Evolutionary conservation across 2,888 invertebrate species (phyloP).

Genomic region (Polyploca ridens): DNA sequence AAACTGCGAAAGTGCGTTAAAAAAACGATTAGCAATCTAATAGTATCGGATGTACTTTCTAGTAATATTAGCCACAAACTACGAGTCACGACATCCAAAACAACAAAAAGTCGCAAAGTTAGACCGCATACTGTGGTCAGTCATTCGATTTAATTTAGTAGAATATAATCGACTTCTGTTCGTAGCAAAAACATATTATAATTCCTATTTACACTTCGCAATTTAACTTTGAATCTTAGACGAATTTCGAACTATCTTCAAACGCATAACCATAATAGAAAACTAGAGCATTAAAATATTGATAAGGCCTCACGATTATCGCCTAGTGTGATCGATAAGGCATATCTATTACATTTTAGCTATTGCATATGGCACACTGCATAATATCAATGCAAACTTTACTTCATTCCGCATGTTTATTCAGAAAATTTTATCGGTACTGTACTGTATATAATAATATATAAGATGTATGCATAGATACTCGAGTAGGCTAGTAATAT

Average conservation of each 20-base stretch:
- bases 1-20: too few species aligned
- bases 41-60: too few species aligned
- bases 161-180: neutral
- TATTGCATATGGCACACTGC: conserved; percentile 8
- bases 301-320: conserved; percentile 2
- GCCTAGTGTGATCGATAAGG: neutral
- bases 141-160: neutral
- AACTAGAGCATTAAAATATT: conserved; percentile 2
- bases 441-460: neutral
- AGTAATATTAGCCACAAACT: too few species aligned
- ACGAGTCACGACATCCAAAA: too few species aligned
- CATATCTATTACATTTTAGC: conserved; percentile 8
- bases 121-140: too few species aligned
- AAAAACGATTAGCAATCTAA: too few species aligned
- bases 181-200: too few species aligned
- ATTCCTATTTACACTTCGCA: too few species aligned
- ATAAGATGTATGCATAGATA: neutral
- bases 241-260: neutral
- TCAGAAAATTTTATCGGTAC: conserved; percentile 2
- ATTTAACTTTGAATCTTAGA: too few species aligned
- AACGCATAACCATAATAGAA: neutral
- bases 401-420: conserved; percentile 1
- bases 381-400: conserved; percentile 10
- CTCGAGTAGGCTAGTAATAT: conserved; percentile 2
- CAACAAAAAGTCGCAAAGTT: too few species aligned